Conservation (phyloP, 2,888 invertebrate species). For the Willowsia nigromaculata region DNA sequence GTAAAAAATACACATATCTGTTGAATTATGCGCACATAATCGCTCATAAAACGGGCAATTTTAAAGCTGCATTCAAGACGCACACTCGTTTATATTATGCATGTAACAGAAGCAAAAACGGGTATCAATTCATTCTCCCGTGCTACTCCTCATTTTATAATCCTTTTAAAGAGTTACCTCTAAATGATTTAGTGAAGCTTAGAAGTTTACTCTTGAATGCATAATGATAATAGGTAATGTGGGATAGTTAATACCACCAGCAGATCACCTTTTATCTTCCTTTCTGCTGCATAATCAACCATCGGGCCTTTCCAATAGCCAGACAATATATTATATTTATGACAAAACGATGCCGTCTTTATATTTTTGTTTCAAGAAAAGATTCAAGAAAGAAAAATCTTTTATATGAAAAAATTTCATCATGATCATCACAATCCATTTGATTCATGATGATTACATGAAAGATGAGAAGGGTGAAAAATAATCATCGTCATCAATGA, state of each 20-base stretch:
- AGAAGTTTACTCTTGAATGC: neutral
- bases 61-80: neutral
- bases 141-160: neutral
- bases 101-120: neutral
- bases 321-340: neutral
- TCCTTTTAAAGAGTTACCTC: neutral
- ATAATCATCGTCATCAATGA: constrained; percentile 7
- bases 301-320: neutral
- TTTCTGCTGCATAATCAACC: neutral
- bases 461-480: constrained; percentile 14
- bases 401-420: neutral
- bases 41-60: neutral
- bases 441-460: constrained; percentile 13
- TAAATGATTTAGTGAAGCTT: neutral
- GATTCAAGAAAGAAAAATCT: neutral
- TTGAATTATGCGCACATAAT: neutral
- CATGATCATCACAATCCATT: neutral
- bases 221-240: neutral
- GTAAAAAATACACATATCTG: neutral
- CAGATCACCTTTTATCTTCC: neutral
- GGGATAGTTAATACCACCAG: neutral
- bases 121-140: neutral
- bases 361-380: neutral
- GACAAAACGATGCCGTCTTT: neutral
- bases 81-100: neutral